These are phyloP conservation scores for Melanostoma scalare DNA, from an alignment of 2,888 invertebrate genomes.

Conservation along the genomic window DNA sequence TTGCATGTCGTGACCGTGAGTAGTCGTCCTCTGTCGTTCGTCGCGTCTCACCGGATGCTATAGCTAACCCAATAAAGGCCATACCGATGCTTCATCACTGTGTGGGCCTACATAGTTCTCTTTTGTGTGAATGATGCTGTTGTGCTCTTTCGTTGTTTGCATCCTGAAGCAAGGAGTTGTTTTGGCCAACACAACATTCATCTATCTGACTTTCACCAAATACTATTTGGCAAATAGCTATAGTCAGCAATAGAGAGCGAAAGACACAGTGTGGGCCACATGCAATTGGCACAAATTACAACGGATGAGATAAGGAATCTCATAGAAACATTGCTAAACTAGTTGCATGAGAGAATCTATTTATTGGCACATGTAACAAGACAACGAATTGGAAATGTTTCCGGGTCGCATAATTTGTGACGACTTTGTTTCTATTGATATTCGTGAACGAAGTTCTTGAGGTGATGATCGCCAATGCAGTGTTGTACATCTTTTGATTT, in stretches of 20 bases:
- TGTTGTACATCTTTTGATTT: no score
- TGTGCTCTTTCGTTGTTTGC: slow-evolving; percentile 20
- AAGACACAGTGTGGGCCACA: slow-evolving; percentile 33
- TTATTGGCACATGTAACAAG: slow-evolving; percentile 35
- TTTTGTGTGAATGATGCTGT: slow-evolving; percentile 19
- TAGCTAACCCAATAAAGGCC: slow-evolving; percentile 29
- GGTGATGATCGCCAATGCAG: no score
- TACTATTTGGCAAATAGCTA: background rate
- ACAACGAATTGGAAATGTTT: slow-evolving; percentile 45
- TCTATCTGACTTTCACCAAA: slow-evolving; percentile 57
- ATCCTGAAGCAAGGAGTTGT: slow-evolving; percentile 62
- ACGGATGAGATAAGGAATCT: slow-evolving; percentile 59
- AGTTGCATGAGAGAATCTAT: slow-evolving; percentile 53
- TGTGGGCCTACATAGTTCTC: slow-evolving; percentile 45
- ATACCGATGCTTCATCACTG: slow-evolving; percentile 51
- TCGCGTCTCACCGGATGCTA: background rate
- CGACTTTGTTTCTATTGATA: background rate
- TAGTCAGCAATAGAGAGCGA: slow-evolving; percentile 28
- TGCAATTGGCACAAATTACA: slow-evolving; percentile 64
- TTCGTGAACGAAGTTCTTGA: no score
- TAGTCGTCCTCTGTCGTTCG: no score
- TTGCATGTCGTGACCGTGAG: no score
- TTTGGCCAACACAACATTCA: slow-evolving; percentile 47
- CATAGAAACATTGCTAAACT: slow-evolving; percentile 32
- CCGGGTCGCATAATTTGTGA: slow-evolving; percentile 55